These are phyloP conservation scores for Synanthedon myopaeformis DNA, from an alignment of 2,888 invertebrate genomes.

Conservation along the genomic window DNA sequence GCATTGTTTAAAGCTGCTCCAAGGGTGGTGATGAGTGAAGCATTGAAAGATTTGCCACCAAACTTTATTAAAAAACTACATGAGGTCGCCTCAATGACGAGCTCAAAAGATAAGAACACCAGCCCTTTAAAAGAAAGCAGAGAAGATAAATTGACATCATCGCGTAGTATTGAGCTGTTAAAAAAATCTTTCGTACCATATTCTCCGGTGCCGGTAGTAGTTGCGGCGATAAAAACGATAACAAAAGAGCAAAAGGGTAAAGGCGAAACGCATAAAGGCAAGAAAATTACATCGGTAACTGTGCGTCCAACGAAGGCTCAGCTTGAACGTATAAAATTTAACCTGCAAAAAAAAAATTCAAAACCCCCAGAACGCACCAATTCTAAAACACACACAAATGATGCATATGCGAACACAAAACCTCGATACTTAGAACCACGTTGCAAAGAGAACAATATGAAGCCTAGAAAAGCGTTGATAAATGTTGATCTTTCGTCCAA, in stretches of 20 bases:
- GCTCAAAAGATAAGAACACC: conserved; percentile 16
- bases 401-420: conserved; percentile 46
- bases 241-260: conserved; percentile 10
- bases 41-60: conserved; percentile 39
- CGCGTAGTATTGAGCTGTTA: conserved; percentile 40
- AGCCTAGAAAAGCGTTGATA: conserved; percentile 36
- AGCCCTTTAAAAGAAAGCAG: conserved; percentile 13
- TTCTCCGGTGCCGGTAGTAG: conserved; percentile 25
- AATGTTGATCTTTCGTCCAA: conserved; percentile 67
- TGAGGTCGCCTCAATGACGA: conserved; percentile 27
- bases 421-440: conserved; percentile 75
- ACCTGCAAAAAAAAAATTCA: conserved; percentile 33
- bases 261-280: conserved; percentile 18
- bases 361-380: conserved; percentile 14
- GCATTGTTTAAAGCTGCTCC: conserved; percentile 41
- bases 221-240: background rate
- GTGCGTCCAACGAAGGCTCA: conserved; percentile 56
- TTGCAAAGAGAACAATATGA: conserved; percentile 20
- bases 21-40: conserved; percentile 35
- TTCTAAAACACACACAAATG: too few species aligned
- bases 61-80: conserved; percentile 42
- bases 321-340: conserved; percentile 50
- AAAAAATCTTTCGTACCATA: conserved; percentile 48
- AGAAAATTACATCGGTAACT: conserved; percentile 22
- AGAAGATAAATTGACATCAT: conserved; percentile 9